Evolutionary conservation across 2,888 invertebrate genomes (phyloP), one percentile per base, ranked within the genome.

Genomic region (Erynnis tages): DNA sequence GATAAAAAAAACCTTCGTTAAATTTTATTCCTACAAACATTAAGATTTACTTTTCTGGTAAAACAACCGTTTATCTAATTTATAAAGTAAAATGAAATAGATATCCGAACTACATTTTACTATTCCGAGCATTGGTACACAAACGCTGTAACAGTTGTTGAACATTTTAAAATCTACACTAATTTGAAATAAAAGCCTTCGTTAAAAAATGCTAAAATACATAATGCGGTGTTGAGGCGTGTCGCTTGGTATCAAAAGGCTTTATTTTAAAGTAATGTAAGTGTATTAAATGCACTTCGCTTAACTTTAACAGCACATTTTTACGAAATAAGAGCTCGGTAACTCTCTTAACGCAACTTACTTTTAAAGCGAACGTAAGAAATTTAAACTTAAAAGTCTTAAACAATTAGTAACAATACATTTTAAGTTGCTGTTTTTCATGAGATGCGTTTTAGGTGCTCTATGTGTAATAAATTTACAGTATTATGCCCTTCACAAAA

Each of bases 261-360:
- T 45, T 35, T 45, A 35, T 45, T 44, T 32, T 17, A 44, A 45
- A 35, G 45, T 35, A 35, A 45, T 45, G 16, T 45, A 45, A 45
- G 45, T 34, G 45, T 45, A 35, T 45, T 45, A 45, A 45, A 45
- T 45, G 45, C 45, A 45, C 25, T 45, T 45, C 34, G 45, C 35
- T 45, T 45, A 34, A 45, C 34, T 45, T 35, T 35, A 45, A 45
- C 45, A 45, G 34, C 23, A 25, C 34, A 45, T 45, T 45, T 45
- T 45, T 45, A 45, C 45, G 34, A 45, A 35, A 45, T 45, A 35
- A 45, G 45, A 45, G 34, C 45, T 35, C 25, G 25, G 45, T 25
- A 45, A 45, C 34, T 45, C 44, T 45, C 45, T 45, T 35, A 45
- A 45, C 45, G 34, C 32, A 45, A 45, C 45, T 45, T 35, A 25